A percentile compares a stretch with the other conserved stretches of the same genome.
These are phyloP conservation scores for Aphidius colemani DNA, from an alignment of 2,888 invertebrate species.

Conservation along the genomic window DNA sequence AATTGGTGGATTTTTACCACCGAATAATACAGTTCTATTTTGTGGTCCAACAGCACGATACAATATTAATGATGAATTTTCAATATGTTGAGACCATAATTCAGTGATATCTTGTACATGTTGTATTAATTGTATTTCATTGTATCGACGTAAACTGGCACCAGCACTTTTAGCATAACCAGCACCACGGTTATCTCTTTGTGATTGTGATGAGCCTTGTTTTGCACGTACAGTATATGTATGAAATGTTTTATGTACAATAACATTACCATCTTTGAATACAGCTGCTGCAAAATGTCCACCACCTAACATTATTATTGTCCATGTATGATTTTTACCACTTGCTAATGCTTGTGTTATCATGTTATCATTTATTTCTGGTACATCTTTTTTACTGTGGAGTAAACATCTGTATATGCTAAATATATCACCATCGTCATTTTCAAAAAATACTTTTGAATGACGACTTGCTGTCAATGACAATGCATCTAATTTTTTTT, in stretches of 20 bases:
- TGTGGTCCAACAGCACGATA: conserved; percentile 76
- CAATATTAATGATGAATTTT: conserved; percentile 72
- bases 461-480: conserved; percentile 63
- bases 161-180: conserved; percentile 79
- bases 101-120: conserved; percentile 75
- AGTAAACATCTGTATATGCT: conserved; percentile 76
- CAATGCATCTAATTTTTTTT: conserved; percentile 44
- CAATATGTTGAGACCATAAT: conserved; percentile 71
- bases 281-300: conserved; percentile 82
- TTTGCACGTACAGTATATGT: conserved; percentile 83
- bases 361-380: conserved; percentile 51
- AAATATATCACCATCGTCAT: conserved; percentile 70
- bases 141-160: conserved; percentile 77
- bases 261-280: conserved; percentile 64
- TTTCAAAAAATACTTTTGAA: conserved; percentile 77
- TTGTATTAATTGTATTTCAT: conserved; percentile 69
- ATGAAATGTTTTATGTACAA: conserved; percentile 81
- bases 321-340: conserved; percentile 67
- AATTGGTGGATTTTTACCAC: conserved; percentile 73
- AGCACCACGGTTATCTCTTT: conserved; percentile 66
- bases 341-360: conserved; percentile 51
- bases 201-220: conserved; percentile 78
- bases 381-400: conserved; percentile 70
- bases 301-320: conserved; percentile 81
- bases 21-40: conserved; percentile 75